Conservation (phyloP, 2,797 vertebrate species). For the Sternarchorhynchus goeldii region DNA sequence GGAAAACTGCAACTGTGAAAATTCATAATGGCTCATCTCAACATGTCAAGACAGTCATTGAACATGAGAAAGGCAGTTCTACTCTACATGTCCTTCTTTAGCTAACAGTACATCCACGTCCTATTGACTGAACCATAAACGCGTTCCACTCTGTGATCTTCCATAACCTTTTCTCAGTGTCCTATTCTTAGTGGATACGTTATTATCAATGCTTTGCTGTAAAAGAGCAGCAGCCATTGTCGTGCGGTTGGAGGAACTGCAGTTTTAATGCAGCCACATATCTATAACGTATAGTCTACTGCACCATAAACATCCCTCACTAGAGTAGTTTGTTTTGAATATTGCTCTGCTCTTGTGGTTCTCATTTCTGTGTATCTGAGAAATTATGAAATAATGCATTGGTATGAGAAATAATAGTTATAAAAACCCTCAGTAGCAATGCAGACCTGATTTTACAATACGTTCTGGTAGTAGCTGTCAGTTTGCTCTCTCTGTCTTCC, state of each 20-base stretch:
- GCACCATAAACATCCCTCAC: not conserved
- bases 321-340: not conserved
- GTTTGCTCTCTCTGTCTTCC: not conserved
- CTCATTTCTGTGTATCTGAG: not conserved
- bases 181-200: too few relatives aligned
- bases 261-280: not conserved
- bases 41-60: too few relatives aligned
- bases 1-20: too few relatives aligned
- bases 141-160: not conserved
- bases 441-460: conserved; percentile 4
- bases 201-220: too few relatives aligned
- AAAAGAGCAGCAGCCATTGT: not conserved
- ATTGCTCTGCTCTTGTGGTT: not conserved
- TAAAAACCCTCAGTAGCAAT: not conserved
- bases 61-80: not conserved
- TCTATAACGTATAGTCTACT: conserved; percentile 7
- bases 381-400: not conserved
- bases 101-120: not conserved
- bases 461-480: conserved; percentile 13
- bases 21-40: too few relatives aligned
- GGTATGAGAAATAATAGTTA: conserved; percentile 2
- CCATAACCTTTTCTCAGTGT: not conserved
- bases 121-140: not conserved
- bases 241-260: not conserved
- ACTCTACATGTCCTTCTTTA: not conserved